Conservation (phyloP, 23 tunicate genomes). For the Trididemnum clinides region DNA sequence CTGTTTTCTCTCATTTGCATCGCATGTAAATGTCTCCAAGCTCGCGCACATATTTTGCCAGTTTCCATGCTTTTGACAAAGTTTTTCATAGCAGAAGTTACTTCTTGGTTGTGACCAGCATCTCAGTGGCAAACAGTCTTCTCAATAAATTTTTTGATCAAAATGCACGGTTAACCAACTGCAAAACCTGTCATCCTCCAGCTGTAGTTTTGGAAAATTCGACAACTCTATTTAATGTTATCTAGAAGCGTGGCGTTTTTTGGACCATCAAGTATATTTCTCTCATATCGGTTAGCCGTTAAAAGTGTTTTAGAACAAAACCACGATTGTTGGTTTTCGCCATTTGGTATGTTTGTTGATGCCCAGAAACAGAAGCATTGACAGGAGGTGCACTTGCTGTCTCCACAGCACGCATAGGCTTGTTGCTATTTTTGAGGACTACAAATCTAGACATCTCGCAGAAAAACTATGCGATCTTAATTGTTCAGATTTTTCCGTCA, state of each 20-base stretch:
- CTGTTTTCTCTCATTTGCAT: conserved; percentile 29
- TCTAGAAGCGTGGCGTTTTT: neutral
- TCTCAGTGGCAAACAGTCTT: conserved; percentile 39
- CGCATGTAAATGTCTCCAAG: conserved; percentile 8
- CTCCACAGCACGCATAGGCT: neutral
- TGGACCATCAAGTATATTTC: neutral
- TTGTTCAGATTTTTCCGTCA: neutral
- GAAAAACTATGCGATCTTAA: neutral
- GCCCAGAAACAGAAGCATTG: neutral
- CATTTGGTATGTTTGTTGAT: neutral
- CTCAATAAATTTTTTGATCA: conserved; percentile 25
- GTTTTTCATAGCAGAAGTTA: conserved; percentile 43
- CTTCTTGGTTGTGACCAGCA: conserved; percentile 29
- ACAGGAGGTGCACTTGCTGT: neutral
- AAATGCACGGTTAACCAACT: neutral
- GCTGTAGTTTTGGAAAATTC: neutral
- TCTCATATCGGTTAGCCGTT: neutral
- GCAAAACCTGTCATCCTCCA: neutral
- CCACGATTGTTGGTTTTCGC: neutral
- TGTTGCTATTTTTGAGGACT: neutral
- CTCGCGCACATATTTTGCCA: conserved; percentile 32
- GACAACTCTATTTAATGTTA: neutral
- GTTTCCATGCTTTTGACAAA: conserved; percentile 46
- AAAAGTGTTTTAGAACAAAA: neutral
- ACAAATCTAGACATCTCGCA: neutral